Percentiles rank a stretch among this genome's conserved stretches.
phyloP scores from a whole-genome alignment of 2,888 invertebrate genomes.

The Cataglyphis livida region DNA sequence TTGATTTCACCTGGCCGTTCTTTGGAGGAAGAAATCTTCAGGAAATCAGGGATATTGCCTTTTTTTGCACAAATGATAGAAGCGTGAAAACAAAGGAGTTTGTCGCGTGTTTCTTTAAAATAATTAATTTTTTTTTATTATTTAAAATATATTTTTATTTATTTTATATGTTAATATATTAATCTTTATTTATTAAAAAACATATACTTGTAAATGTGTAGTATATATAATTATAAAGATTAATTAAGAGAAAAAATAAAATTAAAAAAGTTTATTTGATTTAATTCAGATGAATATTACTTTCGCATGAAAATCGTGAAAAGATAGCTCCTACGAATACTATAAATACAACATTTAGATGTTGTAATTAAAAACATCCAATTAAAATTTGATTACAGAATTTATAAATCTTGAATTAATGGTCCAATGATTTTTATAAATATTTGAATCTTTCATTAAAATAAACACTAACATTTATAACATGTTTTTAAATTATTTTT shows the following conservation, averaged over 20 bases:
- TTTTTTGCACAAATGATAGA: background rate
- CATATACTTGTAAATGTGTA: background rate
- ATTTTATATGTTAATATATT: background rate
- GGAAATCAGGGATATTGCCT: background rate
- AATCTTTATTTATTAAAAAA: background rate
- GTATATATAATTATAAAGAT: constrained; percentile 11
- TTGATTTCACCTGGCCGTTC: background rate
- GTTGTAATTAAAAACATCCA: background rate
- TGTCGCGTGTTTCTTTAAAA: background rate
- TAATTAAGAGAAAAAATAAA: background rate
- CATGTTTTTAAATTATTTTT: background rate
- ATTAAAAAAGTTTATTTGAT: background rate
- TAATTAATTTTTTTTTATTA: background rate
- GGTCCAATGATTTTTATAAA: background rate
- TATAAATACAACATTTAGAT: background rate
- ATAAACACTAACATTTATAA: background rate
- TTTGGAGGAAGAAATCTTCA: background rate
- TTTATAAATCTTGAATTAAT: background rate
- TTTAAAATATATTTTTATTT: background rate
- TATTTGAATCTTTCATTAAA: background rate
- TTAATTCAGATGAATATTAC: constrained; percentile 10
- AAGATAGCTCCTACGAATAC: background rate
- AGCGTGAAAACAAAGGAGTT: background rate
- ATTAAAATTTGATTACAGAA: background rate
- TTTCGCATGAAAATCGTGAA: background rate